These are phyloP conservation scores for Amblyornis subalaris DNA, from an alignment of 2,113 vertebrate genomes.

Conservation along the genomic window DNA sequence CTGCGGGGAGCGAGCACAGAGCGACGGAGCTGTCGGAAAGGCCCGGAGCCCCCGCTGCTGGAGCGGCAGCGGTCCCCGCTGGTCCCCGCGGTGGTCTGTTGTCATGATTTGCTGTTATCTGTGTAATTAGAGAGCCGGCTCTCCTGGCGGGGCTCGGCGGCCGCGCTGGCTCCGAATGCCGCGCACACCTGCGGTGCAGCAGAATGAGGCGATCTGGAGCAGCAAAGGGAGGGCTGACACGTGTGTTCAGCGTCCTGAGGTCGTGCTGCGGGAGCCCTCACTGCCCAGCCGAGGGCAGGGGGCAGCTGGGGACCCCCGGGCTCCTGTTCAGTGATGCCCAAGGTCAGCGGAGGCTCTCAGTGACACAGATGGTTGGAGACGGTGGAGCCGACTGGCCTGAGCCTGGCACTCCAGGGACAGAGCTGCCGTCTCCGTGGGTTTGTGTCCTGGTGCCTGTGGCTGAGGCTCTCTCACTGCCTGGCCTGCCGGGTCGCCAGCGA, in stretches of 20 bases:
- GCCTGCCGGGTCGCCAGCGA: accelerated
- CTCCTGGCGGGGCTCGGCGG: neutral
- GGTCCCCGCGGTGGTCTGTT: neutral
- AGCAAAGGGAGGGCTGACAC: neutral
- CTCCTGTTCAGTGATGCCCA: accelerated
- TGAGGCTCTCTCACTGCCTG: neutral
- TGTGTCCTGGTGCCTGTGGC: accelerated
- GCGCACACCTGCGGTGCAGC: neutral
- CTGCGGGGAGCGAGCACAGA: accelerated
- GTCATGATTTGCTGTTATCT: neutral
- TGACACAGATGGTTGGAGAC: accelerated
- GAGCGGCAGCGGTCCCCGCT: neutral
- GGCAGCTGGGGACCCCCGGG: accelerated
- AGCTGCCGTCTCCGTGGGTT: neutral
- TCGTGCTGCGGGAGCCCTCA: accelerated
- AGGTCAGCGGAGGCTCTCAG: accelerated
- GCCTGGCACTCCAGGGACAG: neutral
- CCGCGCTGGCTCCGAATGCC: neutral
- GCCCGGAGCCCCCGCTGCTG: neutral
- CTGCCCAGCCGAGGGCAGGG: neutral
- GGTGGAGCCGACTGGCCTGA: neutral
- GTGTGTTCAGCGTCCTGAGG: neutral
- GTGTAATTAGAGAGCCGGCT: neutral
- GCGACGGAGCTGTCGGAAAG: neutral
- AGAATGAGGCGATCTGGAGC: neutral